Percentiles rank a stretch among this genome's conserved stretches.
phyloP scores from a whole-genome alignment of 2,113 vertebrate genomes.

The Kryptolebias marmoratus region DNA sequence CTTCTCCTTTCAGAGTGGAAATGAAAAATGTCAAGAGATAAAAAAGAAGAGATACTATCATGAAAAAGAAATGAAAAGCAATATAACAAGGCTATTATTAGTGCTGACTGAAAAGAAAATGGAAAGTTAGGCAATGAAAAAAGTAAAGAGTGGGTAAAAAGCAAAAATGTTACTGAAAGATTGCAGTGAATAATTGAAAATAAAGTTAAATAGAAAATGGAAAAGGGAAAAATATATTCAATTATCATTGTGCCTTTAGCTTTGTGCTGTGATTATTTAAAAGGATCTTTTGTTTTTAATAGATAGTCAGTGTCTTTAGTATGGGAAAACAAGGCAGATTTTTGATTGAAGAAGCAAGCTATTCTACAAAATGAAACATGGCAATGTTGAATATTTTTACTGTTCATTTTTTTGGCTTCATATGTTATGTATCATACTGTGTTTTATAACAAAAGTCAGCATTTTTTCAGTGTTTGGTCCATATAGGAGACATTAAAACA shows the following conservation, averaged over 20 bases:
- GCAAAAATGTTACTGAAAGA: constrained; percentile 4
- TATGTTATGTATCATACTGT: too few relatives aligned
- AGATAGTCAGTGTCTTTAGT: too few relatives aligned
- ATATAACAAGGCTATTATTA: constrained; percentile 2
- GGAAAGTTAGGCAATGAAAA: constrained; percentile 10
- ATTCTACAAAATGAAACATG: too few relatives aligned
- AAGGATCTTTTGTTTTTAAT: not conserved
- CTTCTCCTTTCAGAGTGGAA: constrained; percentile 6
- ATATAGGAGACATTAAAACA: too few relatives aligned
- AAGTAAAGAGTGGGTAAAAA: constrained; percentile 6
- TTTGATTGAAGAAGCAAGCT: too few relatives aligned
- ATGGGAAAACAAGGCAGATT: too few relatives aligned
- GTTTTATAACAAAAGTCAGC: too few relatives aligned
- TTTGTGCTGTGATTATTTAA: not conserved
- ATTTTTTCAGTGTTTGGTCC: too few relatives aligned
- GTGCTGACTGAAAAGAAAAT: constrained; percentile 7
- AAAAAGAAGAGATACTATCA: constrained; percentile 22
- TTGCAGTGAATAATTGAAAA: not conserved
- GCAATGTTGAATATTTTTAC: too few relatives aligned
- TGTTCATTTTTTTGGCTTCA: too few relatives aligned
- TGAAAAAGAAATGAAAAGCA: not conserved
- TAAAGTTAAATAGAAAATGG: constrained; percentile 1
- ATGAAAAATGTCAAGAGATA: constrained; percentile 22
- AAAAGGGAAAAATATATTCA: not conserved
- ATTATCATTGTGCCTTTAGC: not conserved